phyloP scores from a whole-genome alignment of 1,140 invertebrate genomes.

The Holotrichia oblita region DNA sequence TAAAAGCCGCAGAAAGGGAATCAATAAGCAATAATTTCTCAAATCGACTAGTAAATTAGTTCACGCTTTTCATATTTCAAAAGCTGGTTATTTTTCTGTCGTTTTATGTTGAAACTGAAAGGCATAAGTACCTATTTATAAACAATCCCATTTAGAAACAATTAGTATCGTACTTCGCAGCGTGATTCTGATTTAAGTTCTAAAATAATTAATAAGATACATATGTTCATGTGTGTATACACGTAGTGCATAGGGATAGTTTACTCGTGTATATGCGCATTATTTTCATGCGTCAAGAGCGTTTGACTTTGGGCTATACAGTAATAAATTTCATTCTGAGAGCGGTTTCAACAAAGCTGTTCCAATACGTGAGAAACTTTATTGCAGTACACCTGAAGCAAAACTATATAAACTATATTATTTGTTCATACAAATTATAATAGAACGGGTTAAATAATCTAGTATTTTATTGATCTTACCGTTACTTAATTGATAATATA shows the following conservation, averaged over 20 bases:
- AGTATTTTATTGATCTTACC: too few relatives aligned
- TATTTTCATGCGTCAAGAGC: not conserved
- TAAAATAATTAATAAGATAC: slow-evolving; percentile 14
- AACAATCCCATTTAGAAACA: not conserved
- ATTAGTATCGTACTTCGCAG: not conserved
- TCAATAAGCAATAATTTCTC: slow-evolving; percentile 34
- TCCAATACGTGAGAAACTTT: slow-evolving; percentile 7
- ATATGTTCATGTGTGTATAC: not conserved
- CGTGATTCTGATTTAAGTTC: slow-evolving; percentile 20
- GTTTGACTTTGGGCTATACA: not conserved
- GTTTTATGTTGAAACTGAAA: not conserved
- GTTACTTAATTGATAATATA: too few relatives aligned
- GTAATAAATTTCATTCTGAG: slow-evolving; percentile 3
- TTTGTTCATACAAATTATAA: not conserved
- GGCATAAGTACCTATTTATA: not conserved
- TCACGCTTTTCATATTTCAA: slow-evolving; percentile 8
- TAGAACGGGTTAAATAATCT: not conserved
- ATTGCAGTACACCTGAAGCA: not conserved
- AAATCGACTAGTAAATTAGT: not conserved
- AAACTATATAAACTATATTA: not conserved
- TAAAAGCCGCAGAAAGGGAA: slow-evolving; percentile 18
- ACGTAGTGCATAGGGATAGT: not conserved
- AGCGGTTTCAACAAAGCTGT: slow-evolving; percentile 19
- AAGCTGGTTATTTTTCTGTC: not conserved
- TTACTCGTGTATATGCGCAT: not conserved